Evolutionary conservation across 2,113 vertebrate species (phyloP).

Genomic region (Silurus meridionalis): DNA sequence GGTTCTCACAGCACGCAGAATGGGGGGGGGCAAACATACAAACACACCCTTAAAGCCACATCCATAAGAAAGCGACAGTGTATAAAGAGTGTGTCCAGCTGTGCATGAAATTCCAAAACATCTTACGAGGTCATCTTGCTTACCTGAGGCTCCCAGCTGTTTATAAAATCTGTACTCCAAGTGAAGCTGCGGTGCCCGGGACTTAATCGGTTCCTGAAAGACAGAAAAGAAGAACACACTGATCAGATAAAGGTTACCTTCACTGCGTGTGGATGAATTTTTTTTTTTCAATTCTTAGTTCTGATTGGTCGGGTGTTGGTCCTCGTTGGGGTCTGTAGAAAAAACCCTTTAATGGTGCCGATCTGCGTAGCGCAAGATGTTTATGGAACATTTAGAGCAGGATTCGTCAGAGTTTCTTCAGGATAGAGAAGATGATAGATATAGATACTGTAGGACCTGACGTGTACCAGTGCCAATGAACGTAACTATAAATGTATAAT

Average conservation of each 20-base stretch:
- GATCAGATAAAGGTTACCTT: not conserved
- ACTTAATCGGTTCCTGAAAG: constrained; percentile 94
- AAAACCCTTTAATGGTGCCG: no score
- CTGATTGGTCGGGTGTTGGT: not conserved
- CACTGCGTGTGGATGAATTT: no score
- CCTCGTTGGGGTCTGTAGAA: no score
- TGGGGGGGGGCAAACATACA: constrained; percentile 19
- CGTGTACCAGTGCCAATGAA: no score
- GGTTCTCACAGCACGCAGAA: constrained; percentile 40
- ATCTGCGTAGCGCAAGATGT: not conserved
- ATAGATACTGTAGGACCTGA: no score
- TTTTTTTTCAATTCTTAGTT: not conserved
- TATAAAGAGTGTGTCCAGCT: constrained; percentile 5
- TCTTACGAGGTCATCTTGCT: constrained; percentile 2
- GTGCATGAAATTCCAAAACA: not conserved
- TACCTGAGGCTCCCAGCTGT: constrained; percentile 95
- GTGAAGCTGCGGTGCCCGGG: constrained; percentile 93
- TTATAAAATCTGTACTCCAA: constrained; percentile 99
- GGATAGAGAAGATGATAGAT: no score
- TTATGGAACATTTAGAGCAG: not conserved
- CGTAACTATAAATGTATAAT: no score
- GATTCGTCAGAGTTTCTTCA: no score
- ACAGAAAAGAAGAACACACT: constrained; percentile 31
- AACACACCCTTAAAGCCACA: not conserved
- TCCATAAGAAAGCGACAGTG: not conserved